Evolutionary conservation across 2,113 vertebrate species (phyloP).

Genomic region (Gymnocephalus cernua): DNA sequence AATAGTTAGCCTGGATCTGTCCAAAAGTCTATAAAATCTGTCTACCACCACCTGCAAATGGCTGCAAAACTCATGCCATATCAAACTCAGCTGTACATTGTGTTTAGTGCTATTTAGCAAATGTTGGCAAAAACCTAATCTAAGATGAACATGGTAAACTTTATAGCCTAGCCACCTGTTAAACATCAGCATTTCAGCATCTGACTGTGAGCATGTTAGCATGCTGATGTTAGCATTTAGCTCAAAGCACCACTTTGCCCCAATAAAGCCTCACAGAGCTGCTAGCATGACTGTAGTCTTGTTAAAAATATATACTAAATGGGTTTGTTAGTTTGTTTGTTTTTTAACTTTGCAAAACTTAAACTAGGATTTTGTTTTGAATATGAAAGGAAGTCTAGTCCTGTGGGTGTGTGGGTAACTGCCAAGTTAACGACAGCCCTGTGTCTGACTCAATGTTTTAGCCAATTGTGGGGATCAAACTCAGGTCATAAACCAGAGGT

Average conservation of each 20-base stretch:
- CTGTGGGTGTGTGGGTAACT: not conserved
- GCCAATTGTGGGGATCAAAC: slow-evolving; percentile 7
- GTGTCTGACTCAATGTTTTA: slow-evolving; percentile 13
- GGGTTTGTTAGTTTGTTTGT: not conserved
- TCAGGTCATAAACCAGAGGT: slow-evolving; percentile 29
- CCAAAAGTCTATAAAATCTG: not conserved
- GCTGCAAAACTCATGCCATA: not conserved
- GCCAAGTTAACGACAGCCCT: not conserved
- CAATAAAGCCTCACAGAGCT: not conserved
- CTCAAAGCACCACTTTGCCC: not conserved
- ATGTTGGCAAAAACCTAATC: not conserved
- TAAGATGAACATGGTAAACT: not conserved
- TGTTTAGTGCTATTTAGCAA: not conserved
- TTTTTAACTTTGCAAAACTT: not conserved
- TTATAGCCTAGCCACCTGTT: not conserved
- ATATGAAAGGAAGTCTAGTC: not conserved
- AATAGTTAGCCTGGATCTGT: not conserved
- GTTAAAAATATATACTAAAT: not conserved
- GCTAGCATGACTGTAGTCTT: not conserved
- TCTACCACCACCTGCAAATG: not conserved
- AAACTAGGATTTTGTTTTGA: not conserved
- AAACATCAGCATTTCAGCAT: not conserved
- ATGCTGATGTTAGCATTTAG: not conserved
- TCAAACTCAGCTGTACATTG: not conserved
- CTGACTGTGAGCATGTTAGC: not conserved